phyloP scores from a whole-genome alignment of 2,797 vertebrate genomes.

The Amazonetta brasiliensis region DNA sequence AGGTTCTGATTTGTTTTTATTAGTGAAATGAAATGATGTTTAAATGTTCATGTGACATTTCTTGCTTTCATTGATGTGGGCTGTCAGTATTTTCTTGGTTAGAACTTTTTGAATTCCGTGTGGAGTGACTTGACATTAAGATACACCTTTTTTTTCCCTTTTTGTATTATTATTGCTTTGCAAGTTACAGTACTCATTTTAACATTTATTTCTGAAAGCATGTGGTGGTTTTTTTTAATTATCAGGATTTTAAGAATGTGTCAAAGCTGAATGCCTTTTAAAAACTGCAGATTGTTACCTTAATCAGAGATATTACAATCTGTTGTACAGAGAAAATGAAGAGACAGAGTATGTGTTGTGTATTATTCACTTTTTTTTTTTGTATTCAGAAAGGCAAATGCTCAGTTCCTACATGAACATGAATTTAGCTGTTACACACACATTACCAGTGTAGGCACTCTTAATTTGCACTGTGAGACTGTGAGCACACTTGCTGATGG shows the following conservation, averaged over 20 bases:
- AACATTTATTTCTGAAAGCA: conserved; percentile 20
- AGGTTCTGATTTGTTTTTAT: conserved; percentile 2
- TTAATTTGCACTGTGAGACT: not conserved
- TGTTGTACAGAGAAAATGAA: not conserved
- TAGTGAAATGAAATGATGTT: conserved; percentile 13
- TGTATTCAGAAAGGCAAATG: not conserved
- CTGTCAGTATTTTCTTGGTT: conserved; percentile 38
- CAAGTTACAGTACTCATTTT: not conserved
- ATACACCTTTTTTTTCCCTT: not conserved
- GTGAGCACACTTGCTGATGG: not conserved
- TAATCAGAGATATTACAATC: not conserved
- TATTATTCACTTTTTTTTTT: not conserved
- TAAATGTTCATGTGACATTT: conserved; percentile 43
- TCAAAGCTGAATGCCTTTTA: not conserved
- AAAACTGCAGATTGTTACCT: not conserved
- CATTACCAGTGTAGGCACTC: not conserved
- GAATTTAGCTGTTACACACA: not conserved
- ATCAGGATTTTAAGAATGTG: not conserved
- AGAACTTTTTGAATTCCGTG: conserved; percentile 5
- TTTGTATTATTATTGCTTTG: conserved; percentile 19
- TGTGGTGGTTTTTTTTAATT: not conserved
- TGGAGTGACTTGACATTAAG: conserved; percentile 29
- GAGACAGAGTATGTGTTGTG: not conserved
- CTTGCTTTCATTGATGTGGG: conserved; percentile 39
- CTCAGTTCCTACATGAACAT: not conserved